Evolutionary conservation across 1,140 invertebrate genomes (phyloP).

Genomic region (Chelonus insularis): DNA sequence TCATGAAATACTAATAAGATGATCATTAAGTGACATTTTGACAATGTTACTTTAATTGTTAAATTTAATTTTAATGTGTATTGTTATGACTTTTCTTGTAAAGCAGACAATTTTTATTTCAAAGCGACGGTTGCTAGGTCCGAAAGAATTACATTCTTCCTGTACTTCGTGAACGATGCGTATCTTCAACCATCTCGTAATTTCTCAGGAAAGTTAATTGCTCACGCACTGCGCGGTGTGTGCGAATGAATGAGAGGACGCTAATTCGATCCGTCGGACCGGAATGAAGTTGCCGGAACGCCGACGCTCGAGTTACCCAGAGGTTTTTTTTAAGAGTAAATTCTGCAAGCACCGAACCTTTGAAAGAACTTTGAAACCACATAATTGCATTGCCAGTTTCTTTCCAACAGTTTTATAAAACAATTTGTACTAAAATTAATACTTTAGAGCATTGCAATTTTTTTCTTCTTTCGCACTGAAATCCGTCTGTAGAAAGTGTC

Average conservation of each 20-base stretch:
- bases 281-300: constrained; percentile 30
- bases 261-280: constrained; percentile 31
- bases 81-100: neutral
- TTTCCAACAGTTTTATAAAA: constrained; percentile 4
- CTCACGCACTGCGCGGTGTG: constrained; percentile 31
- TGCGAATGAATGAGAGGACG: constrained; percentile 25
- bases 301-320: neutral
- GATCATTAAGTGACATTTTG: too few species aligned
- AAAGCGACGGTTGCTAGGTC: constrained; percentile 28
- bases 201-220: constrained; percentile 38
- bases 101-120: too few species aligned
- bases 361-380: constrained; percentile 14
- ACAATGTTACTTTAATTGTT: too few species aligned
- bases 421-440: neutral
- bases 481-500: neutral
- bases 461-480: neutral
- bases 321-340: neutral
- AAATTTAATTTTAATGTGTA: neutral
- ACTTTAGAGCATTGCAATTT: neutral
- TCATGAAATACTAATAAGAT: too few species aligned
- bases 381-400: constrained; percentile 9
- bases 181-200: constrained; percentile 34
- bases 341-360: constrained; percentile 6
- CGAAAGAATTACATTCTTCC: constrained; percentile 35
- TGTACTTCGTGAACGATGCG: constrained; percentile 32